Percentiles rank a stretch among this genome's conserved stretches.
Evolutionary conservation across 2,888 invertebrate genomes (phyloP).

Genomic region (Taenaris catops): DNA sequence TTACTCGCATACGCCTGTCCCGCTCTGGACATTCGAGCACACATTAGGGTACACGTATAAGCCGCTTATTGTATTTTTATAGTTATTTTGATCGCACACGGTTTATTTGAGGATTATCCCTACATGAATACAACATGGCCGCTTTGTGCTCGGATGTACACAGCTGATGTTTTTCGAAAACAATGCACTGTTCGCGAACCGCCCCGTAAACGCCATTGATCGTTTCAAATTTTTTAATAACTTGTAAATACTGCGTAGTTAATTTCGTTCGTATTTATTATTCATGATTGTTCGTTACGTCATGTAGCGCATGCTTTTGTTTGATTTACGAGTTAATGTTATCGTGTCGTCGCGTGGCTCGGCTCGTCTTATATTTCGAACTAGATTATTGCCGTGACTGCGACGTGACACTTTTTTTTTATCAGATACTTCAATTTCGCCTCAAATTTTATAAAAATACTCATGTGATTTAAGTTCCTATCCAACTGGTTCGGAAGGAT

Average conservation of each 20-base stretch:
- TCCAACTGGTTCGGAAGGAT: no score
- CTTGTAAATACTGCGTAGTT: slow-evolving; percentile 43
- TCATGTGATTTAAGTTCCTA: no score
- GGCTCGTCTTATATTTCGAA: no score
- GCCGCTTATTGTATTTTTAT: slow-evolving; percentile 78
- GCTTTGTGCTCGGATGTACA: slow-evolving; percentile 61
- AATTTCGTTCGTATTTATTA: slow-evolving; percentile 21
- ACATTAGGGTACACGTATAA: slow-evolving; percentile 59
- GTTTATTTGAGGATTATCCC: slow-evolving; percentile 50
- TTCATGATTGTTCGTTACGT: slow-evolving; percentile 8
- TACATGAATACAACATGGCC: slow-evolving; percentile 35
- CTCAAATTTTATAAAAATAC: no score
- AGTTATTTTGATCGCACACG: slow-evolving; percentile 75
- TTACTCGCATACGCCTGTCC: slow-evolving; percentile 43
- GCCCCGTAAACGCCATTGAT: slow-evolving; percentile 43
- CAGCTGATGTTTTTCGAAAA: slow-evolving; percentile 64
- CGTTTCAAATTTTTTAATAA: slow-evolving; percentile 46
- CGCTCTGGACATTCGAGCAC: slow-evolving; percentile 41
- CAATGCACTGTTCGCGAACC: slow-evolving; percentile 62
- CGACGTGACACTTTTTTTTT: no score
- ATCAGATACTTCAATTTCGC: no score
- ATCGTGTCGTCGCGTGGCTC: no score
- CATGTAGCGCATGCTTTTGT: no score
- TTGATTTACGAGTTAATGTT: no score
- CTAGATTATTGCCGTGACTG: no score